Evolutionary conservation across 2,113 vertebrate genomes (phyloP).

Genomic region (Nestor notabilis): DNA sequence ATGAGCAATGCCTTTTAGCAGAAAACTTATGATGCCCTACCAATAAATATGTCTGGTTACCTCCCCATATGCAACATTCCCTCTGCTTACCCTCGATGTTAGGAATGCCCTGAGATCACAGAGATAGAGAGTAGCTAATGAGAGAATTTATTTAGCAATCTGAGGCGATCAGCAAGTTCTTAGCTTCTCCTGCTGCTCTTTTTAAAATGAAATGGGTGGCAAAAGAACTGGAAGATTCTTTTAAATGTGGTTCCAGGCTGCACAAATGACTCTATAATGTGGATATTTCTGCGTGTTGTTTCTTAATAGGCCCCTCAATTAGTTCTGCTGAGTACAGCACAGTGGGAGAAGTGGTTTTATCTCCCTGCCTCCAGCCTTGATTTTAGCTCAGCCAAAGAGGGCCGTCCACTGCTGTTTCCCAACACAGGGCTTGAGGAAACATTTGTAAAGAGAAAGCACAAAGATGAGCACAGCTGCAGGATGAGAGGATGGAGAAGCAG

Average conservation of each 20-base stretch:
- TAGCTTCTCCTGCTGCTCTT: neutral
- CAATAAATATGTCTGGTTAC: neutral
- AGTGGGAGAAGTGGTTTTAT: slow-evolving; percentile 31
- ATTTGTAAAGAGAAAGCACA: neutral
- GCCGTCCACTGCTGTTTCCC: neutral
- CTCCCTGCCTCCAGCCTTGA: slow-evolving; percentile 14
- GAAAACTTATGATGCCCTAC: neutral
- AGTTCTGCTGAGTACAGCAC: slow-evolving; percentile 30
- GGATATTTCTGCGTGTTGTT: slow-evolving; percentile 1
- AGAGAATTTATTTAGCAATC: neutral
- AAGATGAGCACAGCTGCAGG: neutral
- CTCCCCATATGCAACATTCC: neutral
- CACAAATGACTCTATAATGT: neutral
- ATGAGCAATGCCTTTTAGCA: neutral
- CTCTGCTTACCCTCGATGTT: neutral
- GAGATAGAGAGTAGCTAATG: neutral
- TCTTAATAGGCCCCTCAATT: slow-evolving; percentile 22
- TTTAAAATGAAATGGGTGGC: neutral
- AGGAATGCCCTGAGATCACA: neutral
- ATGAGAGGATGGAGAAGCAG: neutral
- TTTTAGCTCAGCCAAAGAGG: neutral
- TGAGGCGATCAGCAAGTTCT: neutral
- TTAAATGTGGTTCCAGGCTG: neutral
- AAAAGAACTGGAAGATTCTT: slow-evolving; percentile 19
- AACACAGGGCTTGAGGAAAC: neutral